These are phyloP conservation scores for Nothoprocta pentlandii DNA, from an alignment of 2,113 vertebrate species.

Conservation along the genomic window DNA sequence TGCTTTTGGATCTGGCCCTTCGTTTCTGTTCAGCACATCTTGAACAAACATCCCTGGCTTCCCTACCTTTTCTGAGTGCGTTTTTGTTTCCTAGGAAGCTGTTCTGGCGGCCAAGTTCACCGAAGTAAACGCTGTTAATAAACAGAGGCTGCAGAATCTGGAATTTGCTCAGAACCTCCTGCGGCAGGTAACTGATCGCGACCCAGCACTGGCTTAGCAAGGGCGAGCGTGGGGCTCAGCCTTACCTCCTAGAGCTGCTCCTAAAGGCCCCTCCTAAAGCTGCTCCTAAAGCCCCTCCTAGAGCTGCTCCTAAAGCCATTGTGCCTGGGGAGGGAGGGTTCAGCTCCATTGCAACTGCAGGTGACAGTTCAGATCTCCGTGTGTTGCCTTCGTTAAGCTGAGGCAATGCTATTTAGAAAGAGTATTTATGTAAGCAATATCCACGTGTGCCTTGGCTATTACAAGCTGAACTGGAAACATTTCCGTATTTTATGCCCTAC, in stretches of 20 bases:
- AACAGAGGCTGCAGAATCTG: conserved; percentile 89
- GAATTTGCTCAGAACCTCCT: conserved; percentile 92
- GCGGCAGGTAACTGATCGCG: conserved; percentile 83
- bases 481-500: not conserved
- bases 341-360: not conserved
- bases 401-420: not conserved
- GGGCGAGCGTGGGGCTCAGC: not conserved
- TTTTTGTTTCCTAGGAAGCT: conserved; percentile 83
- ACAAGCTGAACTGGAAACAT: not conserved
- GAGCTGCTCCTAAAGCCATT: not conserved
- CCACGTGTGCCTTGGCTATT: accelerated
- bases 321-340: not conserved
- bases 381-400: not conserved
- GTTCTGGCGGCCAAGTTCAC: conserved; percentile 90
- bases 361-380: not conserved
- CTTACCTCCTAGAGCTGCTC: not conserved
- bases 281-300: not conserved
- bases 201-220: not conserved
- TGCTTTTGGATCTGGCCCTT: not conserved
- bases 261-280: not conserved
- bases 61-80: not conserved
- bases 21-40: not conserved
- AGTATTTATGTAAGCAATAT: accelerated
- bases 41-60: not conserved
- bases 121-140: conserved; percentile 90